A percentile compares a stretch with the other conserved stretches of the same genome.
Evolutionary conservation across 2,113 vertebrate species (phyloP).

Genomic region (Passer domesticus): DNA sequence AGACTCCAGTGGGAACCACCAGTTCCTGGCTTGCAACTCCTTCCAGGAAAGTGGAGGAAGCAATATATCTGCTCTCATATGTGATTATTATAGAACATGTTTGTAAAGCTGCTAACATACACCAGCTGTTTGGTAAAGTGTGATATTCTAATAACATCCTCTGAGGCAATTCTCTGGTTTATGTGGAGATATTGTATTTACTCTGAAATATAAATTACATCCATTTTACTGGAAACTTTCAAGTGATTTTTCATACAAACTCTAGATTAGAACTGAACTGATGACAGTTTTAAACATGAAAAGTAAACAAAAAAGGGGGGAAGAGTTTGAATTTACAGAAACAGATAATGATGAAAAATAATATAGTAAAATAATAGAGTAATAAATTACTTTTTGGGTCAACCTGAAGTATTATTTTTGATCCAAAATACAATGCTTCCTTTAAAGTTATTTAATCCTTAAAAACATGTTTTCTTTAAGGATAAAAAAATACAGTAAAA

Average conservation of each 20-base stretch:
- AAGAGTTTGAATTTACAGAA: not conserved
- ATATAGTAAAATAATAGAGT: not conserved
- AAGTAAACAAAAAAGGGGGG: not conserved
- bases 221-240: not conserved
- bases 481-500: not conserved
- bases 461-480: not conserved
- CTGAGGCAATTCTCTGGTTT: not conserved
- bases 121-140: not conserved
- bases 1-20: not conserved
- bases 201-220: not conserved
- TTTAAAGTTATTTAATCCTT: not conserved
- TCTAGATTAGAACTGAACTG: not conserved
- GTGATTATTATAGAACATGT: not conserved
- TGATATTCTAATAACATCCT: not conserved
- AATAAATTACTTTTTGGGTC: not conserved
- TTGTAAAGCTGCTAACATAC: constrained; percentile 1
- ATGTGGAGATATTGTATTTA: not conserved
- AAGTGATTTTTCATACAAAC: not conserved
- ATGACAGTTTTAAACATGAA: not conserved
- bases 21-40: not conserved
- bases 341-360: not conserved
- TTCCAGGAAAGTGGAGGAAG: not conserved
- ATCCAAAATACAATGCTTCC: not conserved
- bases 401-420: not conserved
- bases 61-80: not conserved